Percentiles rank a stretch among this genome's conserved stretches.
phyloP scores from a whole-genome alignment of 2,888 invertebrate genomes.

The Netelia inedita region DNA sequence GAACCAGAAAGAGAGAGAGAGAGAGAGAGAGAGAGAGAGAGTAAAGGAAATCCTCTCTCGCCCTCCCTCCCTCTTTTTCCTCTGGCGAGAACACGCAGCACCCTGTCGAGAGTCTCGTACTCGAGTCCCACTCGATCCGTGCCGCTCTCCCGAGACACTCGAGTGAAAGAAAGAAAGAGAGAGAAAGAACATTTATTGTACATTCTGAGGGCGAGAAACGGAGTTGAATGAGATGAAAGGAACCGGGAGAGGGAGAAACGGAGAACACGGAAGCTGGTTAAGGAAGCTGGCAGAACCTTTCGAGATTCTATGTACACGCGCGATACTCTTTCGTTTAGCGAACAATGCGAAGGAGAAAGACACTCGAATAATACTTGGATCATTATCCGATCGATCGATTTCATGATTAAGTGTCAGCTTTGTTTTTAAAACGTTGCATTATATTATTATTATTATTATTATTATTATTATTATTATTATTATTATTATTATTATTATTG shows the following conservation, averaged over 20 bases:
- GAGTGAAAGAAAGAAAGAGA: conserved; percentile 27
- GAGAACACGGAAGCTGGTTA: conserved; percentile 56
- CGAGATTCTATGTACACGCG: conserved; percentile 9
- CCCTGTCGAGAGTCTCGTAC: conserved; percentile 61
- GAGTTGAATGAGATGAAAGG: conserved; percentile 22
- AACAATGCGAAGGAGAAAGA: conserved; percentile 57
- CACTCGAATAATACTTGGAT: conserved; percentile 41
- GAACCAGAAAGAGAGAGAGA: no score
- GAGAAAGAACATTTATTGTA: conserved; percentile 45
- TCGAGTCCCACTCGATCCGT: conserved; percentile 67
- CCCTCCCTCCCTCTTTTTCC: conserved; percentile 45
- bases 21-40: conserved; percentile 10
- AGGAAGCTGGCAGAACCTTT: conserved; percentile 58
- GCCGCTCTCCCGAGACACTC: conserved; percentile 54
- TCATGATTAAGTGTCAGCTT: conserved; percentile 19
- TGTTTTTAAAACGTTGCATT: neutral
- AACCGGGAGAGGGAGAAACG: conserved; percentile 43
- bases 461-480: neutral
- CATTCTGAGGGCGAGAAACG: neutral
- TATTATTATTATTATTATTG: neutral
- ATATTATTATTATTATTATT: neutral
- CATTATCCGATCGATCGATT: conserved; percentile 31
- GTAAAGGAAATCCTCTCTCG: conserved; percentile 61
- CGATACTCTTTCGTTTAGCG: conserved; percentile 42
- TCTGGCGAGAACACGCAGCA: conserved; percentile 63